A percentile compares a stretch with the other conserved stretches of the same genome.
Conservation (phyloP, 2,113 vertebrate genomes). For the Eptesicus fuscus region DNA sequence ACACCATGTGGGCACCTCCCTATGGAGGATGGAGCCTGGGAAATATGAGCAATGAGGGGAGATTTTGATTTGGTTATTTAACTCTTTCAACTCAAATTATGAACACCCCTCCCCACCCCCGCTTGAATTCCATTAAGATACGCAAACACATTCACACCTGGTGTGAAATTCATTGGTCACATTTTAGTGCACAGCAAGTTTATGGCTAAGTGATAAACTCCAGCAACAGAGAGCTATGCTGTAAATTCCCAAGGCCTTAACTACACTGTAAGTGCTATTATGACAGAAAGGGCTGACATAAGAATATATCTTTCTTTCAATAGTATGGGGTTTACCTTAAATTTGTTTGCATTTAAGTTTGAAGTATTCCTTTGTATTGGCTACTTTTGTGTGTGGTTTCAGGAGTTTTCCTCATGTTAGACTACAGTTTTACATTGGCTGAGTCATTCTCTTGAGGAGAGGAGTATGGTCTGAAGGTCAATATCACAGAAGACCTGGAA, state of each 20-base stretch:
- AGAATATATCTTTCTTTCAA: not conserved
- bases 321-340: too few species aligned
- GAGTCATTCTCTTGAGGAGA: not conserved
- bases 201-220: not conserved
- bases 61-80: not conserved
- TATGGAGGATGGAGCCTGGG: rapidly evolving
- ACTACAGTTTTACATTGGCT: not conserved
- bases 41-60: rapidly evolving
- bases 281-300: not conserved
- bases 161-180: not conserved
- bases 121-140: not conserved
- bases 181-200: not conserved
- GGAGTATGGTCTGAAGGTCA: not conserved
- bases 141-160: not conserved
- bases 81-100: not conserved
- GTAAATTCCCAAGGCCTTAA: not conserved
- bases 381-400: too few species aligned
- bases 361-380: rapidly evolving
- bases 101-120: rapidly evolving
- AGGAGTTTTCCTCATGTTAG: not conserved
- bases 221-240: not conserved
- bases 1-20: rapidly evolving
- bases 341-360: not conserved
- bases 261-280: not conserved
- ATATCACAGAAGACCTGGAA: rapidly evolving